Evolutionary conservation across 2,113 vertebrate genomes (phyloP), one percentile per base, ranked within the genome.

Genomic region (Jacana jacana): DNA sequence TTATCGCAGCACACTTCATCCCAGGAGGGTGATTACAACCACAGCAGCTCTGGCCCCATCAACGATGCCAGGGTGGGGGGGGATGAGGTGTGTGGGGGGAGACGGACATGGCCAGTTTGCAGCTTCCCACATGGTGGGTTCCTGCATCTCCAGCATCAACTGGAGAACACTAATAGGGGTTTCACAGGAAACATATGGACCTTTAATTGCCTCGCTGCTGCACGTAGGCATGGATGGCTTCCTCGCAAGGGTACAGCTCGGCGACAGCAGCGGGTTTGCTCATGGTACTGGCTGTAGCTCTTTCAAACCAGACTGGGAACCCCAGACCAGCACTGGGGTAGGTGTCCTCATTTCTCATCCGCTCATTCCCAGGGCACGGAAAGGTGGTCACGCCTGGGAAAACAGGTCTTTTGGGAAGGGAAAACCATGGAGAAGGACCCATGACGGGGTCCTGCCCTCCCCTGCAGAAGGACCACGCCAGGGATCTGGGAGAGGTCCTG

Each of bases 191-290:
- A 73, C 69, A 81, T 25, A 87, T 3, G 61, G 86, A 31, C 39
- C n/a, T 91, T 63, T 14, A 48, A 78, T 28, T 63, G 64, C 40
- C 73, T 73, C 3, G 1, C 76, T 54, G 73, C 82, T 92, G 73
- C 66, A 66, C 3, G 3, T 2, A 20, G 9, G 49, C 37, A 57
- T 28, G 76, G 63, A 46, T 17, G 87, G 83, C 52, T 77, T 72
- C 44, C 85, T 72, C 0, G 1, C 31, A 4, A 31, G 81, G 73
- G 44, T 3, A 6, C 0, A 0, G 73, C 65, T 61, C 2, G 0
- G 11, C 6, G 49, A 20, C 55, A 79, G 79, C 46, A 48, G 61
- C 0, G 1, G 7, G 30, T 48, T 24, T 49, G 55, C 63, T n/a
- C 22, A 5, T 27, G 54, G 42, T 0, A 3, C 71, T 35, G 60